Percentiles rank a stretch among this genome's conserved stretches.
Conservation (phyloP, 2,113 vertebrate genomes). For the Salvelinus namaycush region DNA sequence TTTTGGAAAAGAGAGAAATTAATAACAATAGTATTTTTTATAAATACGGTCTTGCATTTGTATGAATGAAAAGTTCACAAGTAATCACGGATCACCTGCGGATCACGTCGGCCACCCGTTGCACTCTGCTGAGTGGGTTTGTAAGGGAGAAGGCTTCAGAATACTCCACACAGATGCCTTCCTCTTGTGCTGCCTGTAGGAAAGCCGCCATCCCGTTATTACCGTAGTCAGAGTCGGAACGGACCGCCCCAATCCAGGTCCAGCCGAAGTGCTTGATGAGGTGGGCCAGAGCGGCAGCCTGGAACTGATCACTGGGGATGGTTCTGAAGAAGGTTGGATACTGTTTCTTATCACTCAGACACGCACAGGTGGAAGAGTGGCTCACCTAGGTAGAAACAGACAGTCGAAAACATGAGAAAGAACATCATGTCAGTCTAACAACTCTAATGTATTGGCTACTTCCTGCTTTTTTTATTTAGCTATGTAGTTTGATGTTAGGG, state of each 20-base stretch:
- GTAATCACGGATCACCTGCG: slow-evolving; percentile 41
- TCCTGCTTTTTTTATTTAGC: too few relatives aligned
- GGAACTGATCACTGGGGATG: slow-evolving; percentile 73
- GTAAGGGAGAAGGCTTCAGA: slow-evolving; percentile 59
- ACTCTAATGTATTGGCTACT: too few relatives aligned
- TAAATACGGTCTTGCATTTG: not conserved
- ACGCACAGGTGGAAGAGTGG: slow-evolving; percentile 73
- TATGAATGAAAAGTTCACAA: too few relatives aligned
- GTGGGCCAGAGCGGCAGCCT: slow-evolving; percentile 66
- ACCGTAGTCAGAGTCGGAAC: slow-evolving; percentile 73
- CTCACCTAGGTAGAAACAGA: slow-evolving; percentile 62
- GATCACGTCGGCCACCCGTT: slow-evolving; percentile 64
- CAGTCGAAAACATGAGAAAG: not conserved
- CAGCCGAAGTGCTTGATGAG: slow-evolving; percentile 72
- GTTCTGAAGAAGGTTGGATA: slow-evolving; percentile 73
- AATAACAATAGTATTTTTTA: not conserved
- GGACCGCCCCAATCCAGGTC: slow-evolving; percentile 75
- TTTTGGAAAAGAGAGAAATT: too few relatives aligned
- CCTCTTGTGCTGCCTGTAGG: slow-evolving; percentile 46
- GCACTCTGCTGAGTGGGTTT: slow-evolving; percentile 50
- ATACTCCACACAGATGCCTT: slow-evolving; percentile 73
- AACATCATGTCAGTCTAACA: not conserved
- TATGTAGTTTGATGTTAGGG: too few relatives aligned
- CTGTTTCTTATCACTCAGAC: slow-evolving; percentile 70
- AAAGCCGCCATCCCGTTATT: slow-evolving; percentile 70